Evolutionary conservation across 2,797 vertebrate species (phyloP), one percentile per base, ranked within the genome.

Genomic region (Gadopsis bispinosus): DNA sequence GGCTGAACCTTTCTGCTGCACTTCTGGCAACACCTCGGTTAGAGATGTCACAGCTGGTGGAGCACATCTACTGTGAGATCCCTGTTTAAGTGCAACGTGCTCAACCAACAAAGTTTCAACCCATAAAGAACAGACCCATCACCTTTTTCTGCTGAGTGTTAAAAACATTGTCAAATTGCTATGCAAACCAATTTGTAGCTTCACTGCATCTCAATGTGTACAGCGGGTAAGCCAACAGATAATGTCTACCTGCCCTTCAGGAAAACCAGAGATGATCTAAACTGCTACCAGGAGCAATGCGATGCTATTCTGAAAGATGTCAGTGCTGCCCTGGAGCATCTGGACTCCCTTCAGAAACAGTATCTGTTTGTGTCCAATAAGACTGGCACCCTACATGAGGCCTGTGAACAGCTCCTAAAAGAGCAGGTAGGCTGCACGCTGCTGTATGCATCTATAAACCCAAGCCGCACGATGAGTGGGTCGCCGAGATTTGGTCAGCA

Each of bases 301-400:
- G 96, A 99, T 81, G 95, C 96, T 39, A 97, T 99, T 81, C 84
- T 99, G 89, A 95, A 87, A 11, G 98, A 99, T 75, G 98, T 99
- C 67, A 97, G 95, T 59, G 93, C 90, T 19, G 97, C 98, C 59
- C 96, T 99, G 66, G 94, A 96, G 81, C 98, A 98, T 73, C 89
- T 99, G 93, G 96, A 97, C 65, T 97, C 97, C 0, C 93, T 99
- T 79, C 97, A 99, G 90, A 98, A 97, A 81, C 98, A 99, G 89
- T 99, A 98, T 86, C 95, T 98, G 55, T 99, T 99, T 94, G 98
- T 99, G 75, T 98, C 98, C 72, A 98, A 96, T 64, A 99, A 99
- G 93, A 99, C 98, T 2, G 98, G 98, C 39, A 96, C 97, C 0
- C 93, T 99, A 2, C 98, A 99, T 1, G 97, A 98, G 88, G 98